These are phyloP conservation scores for Euclidia mi DNA, from an alignment of 2,888 invertebrate species.

Conservation along the genomic window DNA sequence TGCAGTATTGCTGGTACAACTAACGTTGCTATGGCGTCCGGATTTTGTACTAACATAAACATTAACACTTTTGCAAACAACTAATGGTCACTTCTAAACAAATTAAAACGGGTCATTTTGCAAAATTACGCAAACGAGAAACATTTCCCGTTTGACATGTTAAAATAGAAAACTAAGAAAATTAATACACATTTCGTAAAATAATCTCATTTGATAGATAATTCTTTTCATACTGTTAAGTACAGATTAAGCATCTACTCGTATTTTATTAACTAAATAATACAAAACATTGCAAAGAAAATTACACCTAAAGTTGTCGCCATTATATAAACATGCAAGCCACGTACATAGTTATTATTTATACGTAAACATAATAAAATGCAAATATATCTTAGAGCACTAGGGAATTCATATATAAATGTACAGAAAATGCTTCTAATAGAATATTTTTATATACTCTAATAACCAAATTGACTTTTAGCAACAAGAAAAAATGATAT, in stretches of 20 bases:
- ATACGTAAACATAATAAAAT: slow-evolving; percentile 52
- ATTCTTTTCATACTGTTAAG: slow-evolving; percentile 59
- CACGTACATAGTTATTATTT: slow-evolving; percentile 52
- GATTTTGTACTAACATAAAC: slow-evolving; percentile 81
- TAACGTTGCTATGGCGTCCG: slow-evolving; percentile 78
- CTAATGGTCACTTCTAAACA: slow-evolving; percentile 11
- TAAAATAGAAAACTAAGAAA: slow-evolving; percentile 36
- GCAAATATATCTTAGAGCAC: slow-evolving; percentile 47
- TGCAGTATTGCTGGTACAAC: slow-evolving; percentile 79
- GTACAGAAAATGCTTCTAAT: slow-evolving; percentile 46
- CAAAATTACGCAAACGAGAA: slow-evolving; percentile 12
- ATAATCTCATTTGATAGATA: slow-evolving; percentile 55
- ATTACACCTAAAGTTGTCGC: slow-evolving; percentile 59
- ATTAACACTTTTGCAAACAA: slow-evolving; percentile 21
- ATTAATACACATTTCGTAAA: slow-evolving; percentile 34
- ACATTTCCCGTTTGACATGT: slow-evolving; percentile 22
- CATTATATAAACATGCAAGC: slow-evolving; percentile 59
- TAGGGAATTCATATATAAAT: slow-evolving; percentile 56
- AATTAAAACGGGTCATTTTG: slow-evolving; percentile 18
- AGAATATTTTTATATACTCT: slow-evolving; percentile 39
- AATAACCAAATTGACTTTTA: slow-evolving; percentile 45
- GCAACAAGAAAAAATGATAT: slow-evolving; percentile 31
- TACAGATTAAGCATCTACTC: slow-evolving; percentile 58
- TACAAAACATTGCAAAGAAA: slow-evolving; percentile 54
- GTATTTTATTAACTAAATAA: slow-evolving; percentile 49